Evolutionary conservation across 1,140 invertebrate species (phyloP), one percentile per base, ranked within the genome.

Genomic region (Popillia japonica): DNA sequence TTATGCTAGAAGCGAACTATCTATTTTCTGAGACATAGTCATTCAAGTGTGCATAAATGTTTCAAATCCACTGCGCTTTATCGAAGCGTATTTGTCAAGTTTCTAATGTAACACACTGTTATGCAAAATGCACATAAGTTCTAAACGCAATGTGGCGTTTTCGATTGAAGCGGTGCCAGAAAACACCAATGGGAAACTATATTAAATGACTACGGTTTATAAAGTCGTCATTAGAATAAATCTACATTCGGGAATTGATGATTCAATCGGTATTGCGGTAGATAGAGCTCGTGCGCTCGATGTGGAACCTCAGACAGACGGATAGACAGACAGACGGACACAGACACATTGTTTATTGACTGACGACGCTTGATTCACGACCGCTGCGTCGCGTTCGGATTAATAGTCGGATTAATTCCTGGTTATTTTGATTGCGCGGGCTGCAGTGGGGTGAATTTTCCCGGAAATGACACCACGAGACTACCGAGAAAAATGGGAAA

Each of bases 151-250:
- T 34, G 27, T 34, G 27, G 4, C 9, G 6, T 40, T 72, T 27
- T 72, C 2, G 23, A 64, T 72, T 23, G 8, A 34, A 34, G 3
- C 0, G 6, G 64, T n/a, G 20, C 61, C 22, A 55, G 11, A 17
- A 55, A 55, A 7, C 48, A 6, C 6, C n/a, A 17, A 4, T 17
- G 9, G 48, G 48, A 17, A 55, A 3, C 48, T 17, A 22, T 68
- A 68, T 68, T 14, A 68, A 68, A 68, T 34, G 61, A 68, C 27
- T 34, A 68, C 61, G 61, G 61, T 68, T 68, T 68, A 68, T 68
- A 68, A 22, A 34, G 0, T n/a, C 20, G 61, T 14, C 61, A 68
- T 68, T 68, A 68, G 61, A 68, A 68, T 68, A 68, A 68, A 68
- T 68, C 61, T 68, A 20, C 61, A 68, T 68, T 14, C 61, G 61